These are phyloP conservation scores for Mus spretus DNA, from an alignment of 2,797 vertebrate species.

Conservation along the genomic window DNA sequence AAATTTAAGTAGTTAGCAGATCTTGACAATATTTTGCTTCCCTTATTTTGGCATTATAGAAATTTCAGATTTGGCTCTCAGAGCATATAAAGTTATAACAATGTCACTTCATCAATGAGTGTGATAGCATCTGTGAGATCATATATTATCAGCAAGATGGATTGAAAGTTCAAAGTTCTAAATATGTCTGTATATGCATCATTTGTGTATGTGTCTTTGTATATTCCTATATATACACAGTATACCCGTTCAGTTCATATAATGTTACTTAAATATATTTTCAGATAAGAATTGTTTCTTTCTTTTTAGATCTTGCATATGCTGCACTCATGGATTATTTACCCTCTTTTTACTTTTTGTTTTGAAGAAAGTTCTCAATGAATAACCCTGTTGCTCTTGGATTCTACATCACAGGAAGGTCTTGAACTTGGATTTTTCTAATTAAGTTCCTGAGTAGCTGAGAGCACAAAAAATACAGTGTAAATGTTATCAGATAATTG, in stretches of 20 bases:
- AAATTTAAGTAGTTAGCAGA: neutral
- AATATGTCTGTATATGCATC: neutral
- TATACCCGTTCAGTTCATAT: neutral
- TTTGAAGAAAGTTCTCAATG: neutral
- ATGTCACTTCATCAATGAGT: neutral
- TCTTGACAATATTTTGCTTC: neutral
- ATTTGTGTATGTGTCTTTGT: neutral
- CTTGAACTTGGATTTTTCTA: neutral
- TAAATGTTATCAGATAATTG: slow-evolving; percentile 31
- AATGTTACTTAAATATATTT: neutral
- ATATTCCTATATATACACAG: neutral
- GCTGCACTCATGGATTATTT: neutral
- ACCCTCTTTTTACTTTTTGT: neutral
- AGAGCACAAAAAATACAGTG: neutral
- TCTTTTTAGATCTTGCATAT: neutral
- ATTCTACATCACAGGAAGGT: neutral
- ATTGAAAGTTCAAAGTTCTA: neutral
- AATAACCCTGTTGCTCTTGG: neutral
- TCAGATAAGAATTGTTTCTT: neutral
- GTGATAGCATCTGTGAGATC: neutral
- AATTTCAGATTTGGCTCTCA: neutral
- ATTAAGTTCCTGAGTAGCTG: neutral
- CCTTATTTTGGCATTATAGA: neutral
- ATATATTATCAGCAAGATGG: neutral
- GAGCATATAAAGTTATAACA: neutral